Base-by-base conservation (phyloP, 1,140 invertebrate species). In the Anthonomus grandis region DNA sequence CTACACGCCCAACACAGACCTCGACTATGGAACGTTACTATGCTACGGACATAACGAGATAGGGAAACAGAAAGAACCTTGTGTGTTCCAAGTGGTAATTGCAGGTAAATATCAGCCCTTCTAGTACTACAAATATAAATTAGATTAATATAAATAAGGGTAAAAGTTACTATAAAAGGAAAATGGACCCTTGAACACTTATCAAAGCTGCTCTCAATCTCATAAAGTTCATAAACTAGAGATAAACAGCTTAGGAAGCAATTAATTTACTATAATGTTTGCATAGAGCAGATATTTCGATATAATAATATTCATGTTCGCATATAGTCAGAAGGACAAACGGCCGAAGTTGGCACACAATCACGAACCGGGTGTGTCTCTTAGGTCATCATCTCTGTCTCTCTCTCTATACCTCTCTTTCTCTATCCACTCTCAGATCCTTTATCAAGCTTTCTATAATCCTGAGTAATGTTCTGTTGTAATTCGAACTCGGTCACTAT, bases 1-100 rank as follows among this genome's bases (percentile, higher is more conserved):
- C 71, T 93, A 92, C 70, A 91, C 89, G 1, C 91, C 91, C 1
- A 83, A 83, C 19, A 85, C 85, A 9, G 90, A 93, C 73, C 83
- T 91, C 74, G 90, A 93, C 74, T 94, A 93, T 69, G 91, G 91
- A 31, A 91, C 87, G 12, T 76, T 93, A 8, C 85, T 88, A 19
- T 95, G 91, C 70, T 92, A 87, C 80, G 91, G 85, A 2, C 81
- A 79, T 63, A 93, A 93, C 75, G 80, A 82, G 27, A 86, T 93
- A 31, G 91, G 91, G 21, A 80, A 81, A 59, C 90, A 93, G 74
- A 83, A 85, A 67, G 79, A 84, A 19, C 90, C 90, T n/a, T 95
- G 91, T 71, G 76, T 91, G 53, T 93, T 91, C 74, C 89, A 92
- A 73, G 82, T 93, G 56, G 83, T 85, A 1, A 81, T 82, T 47